Evolutionary conservation across 2,888 invertebrate genomes (phyloP).

Genomic region (Drosophila rubida): DNA sequence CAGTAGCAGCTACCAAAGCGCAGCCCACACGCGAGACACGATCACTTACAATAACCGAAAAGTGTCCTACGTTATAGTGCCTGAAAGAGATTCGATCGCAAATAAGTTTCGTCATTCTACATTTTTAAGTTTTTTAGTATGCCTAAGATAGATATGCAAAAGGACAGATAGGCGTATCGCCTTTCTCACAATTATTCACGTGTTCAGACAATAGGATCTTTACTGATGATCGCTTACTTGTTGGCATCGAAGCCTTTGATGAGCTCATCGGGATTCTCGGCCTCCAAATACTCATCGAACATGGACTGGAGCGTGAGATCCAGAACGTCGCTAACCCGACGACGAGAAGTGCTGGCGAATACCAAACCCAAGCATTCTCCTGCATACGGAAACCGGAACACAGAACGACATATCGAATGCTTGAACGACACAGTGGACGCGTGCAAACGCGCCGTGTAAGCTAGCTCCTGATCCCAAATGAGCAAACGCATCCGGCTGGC

Average conservation of each 20-base stretch:
- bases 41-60: conserved; percentile 50
- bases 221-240: too few relatives aligned
- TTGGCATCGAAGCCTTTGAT: conserved; percentile 2
- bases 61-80: conserved; percentile 24
- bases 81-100: conserved; percentile 10
- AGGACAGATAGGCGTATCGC: too few relatives aligned
- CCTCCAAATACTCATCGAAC: conserved; percentile 29
- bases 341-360: background rate
- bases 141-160: too few relatives aligned
- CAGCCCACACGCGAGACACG: conserved; percentile 69
- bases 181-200: too few relatives aligned
- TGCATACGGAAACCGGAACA: conserved; percentile 32
- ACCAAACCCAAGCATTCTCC: conserved; percentile 49
- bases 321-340: background rate
- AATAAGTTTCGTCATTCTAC: too few relatives aligned
- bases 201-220: too few relatives aligned
- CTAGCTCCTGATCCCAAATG: conserved; percentile 55
- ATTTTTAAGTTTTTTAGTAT: too few relatives aligned
- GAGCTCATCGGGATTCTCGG: conserved; percentile 21
- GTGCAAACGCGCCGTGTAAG: conserved; percentile 50
- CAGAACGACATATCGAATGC: conserved; percentile 43
- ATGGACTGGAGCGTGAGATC: conserved; percentile 21
- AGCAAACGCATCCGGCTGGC: conserved; percentile 49
- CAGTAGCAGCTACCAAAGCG: conserved; percentile 26
- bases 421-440: conserved; percentile 37